phyloP scores from a whole-genome alignment of 2,797 vertebrate species.

The Pipistrellus kuhlii region DNA sequence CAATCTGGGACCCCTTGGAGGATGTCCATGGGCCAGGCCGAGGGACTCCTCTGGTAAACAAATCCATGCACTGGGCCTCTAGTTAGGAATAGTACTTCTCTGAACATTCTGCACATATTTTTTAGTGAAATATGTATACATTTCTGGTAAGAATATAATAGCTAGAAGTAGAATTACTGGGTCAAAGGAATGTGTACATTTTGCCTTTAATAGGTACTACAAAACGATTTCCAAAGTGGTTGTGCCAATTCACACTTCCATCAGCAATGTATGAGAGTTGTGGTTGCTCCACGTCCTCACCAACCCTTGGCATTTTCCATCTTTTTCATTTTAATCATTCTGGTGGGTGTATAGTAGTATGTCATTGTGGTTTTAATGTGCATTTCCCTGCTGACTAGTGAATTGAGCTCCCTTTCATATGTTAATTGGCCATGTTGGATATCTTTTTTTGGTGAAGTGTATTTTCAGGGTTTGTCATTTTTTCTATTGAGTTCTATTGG shows the following conservation, averaged over 20 bases:
- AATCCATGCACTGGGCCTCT: too few species aligned
- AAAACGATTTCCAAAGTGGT: constrained; percentile 33
- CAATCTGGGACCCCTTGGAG: too few species aligned
- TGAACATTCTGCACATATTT: neutral
- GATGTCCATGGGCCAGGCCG: too few species aligned
- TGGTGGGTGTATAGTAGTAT: constrained; percentile 4
- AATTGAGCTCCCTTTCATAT: constrained; percentile 43
- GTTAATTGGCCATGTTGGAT: neutral
- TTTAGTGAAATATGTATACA: constrained; percentile 27
- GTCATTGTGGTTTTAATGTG: constrained; percentile 57
- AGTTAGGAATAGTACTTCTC: neutral
- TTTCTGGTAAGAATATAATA: constrained; percentile 27
- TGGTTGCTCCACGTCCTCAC: constrained; percentile 40
- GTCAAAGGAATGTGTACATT: constrained; percentile 11
- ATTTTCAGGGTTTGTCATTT: constrained; percentile 23
- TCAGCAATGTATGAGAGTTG: neutral
- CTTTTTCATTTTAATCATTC: constrained; percentile 52
- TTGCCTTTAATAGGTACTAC: constrained; percentile 36
- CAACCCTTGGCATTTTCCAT: constrained; percentile 41
- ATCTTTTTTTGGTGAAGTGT: constrained; percentile 31
- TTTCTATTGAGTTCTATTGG: neutral
- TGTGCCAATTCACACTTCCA: constrained; percentile 34
- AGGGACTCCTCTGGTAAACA: too few species aligned
- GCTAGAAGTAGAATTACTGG: neutral
- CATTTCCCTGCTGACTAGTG: constrained; percentile 47